Evolutionary conservation across 2,797 vertebrate genomes (phyloP).

Genomic region (Ceyx erithaca): DNA sequence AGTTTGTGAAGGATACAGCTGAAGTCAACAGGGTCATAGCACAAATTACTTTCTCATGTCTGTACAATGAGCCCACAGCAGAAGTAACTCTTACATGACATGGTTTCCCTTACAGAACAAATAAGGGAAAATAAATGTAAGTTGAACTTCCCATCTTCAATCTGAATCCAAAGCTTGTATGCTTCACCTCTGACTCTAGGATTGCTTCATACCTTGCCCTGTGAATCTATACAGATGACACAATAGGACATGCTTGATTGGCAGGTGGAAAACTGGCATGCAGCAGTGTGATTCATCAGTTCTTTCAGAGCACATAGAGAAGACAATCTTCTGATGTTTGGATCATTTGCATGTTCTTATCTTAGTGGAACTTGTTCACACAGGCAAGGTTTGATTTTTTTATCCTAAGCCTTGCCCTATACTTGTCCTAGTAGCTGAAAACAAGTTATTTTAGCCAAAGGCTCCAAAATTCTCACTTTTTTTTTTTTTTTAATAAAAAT

Average conservation of each 20-base stretch:
- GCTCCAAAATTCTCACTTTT: constrained; percentile 61
- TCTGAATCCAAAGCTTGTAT: constrained; percentile 7
- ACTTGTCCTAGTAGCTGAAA: constrained; percentile 64
- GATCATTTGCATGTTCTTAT: constrained; percentile 49
- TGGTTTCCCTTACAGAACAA: neutral
- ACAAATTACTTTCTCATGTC: neutral
- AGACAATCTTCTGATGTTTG: constrained; percentile 56
- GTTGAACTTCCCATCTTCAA: neutral
- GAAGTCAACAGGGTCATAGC: neutral
- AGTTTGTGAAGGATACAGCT: neutral
- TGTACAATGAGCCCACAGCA: neutral
- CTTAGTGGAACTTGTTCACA: constrained; percentile 60
- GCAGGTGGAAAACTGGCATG: constrained; percentile 25
- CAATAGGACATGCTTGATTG: neutral
- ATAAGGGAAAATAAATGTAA: neutral
- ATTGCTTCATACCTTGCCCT: neutral
- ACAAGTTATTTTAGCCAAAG: constrained; percentile 58
- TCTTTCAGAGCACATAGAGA: neutral
- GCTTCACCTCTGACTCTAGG: neutral
- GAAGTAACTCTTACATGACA: neutral
- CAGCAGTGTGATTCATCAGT: constrained; percentile 14
- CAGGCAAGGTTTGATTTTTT: constrained; percentile 57
- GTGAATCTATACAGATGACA: neutral
- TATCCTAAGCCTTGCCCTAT: constrained; percentile 61
- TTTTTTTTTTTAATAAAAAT: constrained; percentile 39